phyloP scores from a whole-genome alignment of 2,797 vertebrate species.

The Prionace glauca region DNA sequence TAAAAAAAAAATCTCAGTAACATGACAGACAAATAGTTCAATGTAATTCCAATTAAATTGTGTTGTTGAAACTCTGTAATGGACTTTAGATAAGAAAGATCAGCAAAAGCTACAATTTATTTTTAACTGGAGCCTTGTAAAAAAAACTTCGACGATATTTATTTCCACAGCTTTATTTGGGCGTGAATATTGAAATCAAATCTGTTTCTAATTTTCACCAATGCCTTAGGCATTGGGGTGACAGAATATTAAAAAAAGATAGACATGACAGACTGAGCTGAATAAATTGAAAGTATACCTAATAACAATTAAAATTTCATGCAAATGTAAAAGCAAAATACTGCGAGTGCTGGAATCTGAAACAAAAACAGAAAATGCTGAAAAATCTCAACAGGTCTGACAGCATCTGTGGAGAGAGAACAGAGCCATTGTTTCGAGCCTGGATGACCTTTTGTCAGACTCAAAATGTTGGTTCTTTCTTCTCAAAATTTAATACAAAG shows the following conservation, averaged over 20 bases:
- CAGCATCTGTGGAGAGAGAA: too few relatives aligned
- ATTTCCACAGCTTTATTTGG: not conserved
- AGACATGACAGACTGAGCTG: not conserved
- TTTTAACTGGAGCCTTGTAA: not conserved
- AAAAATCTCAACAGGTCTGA: too few relatives aligned
- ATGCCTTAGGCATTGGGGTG: not conserved
- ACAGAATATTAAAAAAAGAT: not conserved
- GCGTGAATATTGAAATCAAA: not conserved
- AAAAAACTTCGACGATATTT: not conserved
- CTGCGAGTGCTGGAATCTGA: too few relatives aligned
- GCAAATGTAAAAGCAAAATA: too few relatives aligned
- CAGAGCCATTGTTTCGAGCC: too few relatives aligned
- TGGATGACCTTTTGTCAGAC: too few relatives aligned
- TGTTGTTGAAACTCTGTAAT: not conserved
- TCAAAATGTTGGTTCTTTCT: too few relatives aligned
- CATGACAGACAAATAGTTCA: not conserved
- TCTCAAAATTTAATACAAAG: not conserved
- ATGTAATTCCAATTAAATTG: not conserved
- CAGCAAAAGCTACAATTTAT: not conserved
- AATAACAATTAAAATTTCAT: not conserved
- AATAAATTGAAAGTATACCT: not conserved
- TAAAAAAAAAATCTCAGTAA: not conserved
- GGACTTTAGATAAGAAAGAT: not conserved
- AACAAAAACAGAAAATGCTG: too few relatives aligned
- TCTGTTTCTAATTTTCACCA: not conserved